Conservation (phyloP, 1,140 invertebrate species). For the Pseudomyrmex gracilis region DNA sequence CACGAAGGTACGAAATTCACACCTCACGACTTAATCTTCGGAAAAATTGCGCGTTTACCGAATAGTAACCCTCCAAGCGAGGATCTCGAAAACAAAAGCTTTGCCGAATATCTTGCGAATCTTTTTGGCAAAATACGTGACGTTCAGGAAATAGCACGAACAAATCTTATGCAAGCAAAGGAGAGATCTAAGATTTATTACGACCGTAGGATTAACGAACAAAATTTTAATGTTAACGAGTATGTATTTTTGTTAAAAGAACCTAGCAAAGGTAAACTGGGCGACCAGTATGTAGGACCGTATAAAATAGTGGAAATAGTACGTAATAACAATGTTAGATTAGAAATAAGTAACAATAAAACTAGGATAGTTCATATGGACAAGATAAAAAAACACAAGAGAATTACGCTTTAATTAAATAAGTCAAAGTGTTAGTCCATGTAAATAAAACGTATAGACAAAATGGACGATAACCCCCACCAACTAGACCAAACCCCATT, state of each 20-base stretch:
- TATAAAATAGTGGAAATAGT: neutral
- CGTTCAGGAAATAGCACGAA: slow-evolving; percentile 17
- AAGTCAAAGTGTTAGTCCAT: neutral
- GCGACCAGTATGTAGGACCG: neutral
- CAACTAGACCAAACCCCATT: no score
- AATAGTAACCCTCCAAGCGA: no score
- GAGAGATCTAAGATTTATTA: slow-evolving; percentile 37
- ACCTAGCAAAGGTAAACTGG: neutral
- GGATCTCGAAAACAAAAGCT: neutral
- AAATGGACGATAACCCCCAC: no score
- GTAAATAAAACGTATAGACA: no score
- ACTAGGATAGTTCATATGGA: neutral
- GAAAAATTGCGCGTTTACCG: neutral
- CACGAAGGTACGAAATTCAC: slow-evolving; percentile 62
- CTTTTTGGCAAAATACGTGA: neutral
- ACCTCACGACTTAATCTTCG: slow-evolving; percentile 18
- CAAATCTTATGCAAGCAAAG: slow-evolving; percentile 25
- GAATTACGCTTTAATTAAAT: neutral
- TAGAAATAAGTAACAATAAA: neutral
- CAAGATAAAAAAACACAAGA: neutral
- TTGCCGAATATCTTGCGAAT: neutral
- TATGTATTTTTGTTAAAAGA: neutral
- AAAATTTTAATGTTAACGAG: slow-evolving; percentile 24
- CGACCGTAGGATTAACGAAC: slow-evolving; percentile 9
- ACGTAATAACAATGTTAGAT: neutral